Conservation (phyloP, 1,140 invertebrate genomes). For the Physella acuta region DNA sequence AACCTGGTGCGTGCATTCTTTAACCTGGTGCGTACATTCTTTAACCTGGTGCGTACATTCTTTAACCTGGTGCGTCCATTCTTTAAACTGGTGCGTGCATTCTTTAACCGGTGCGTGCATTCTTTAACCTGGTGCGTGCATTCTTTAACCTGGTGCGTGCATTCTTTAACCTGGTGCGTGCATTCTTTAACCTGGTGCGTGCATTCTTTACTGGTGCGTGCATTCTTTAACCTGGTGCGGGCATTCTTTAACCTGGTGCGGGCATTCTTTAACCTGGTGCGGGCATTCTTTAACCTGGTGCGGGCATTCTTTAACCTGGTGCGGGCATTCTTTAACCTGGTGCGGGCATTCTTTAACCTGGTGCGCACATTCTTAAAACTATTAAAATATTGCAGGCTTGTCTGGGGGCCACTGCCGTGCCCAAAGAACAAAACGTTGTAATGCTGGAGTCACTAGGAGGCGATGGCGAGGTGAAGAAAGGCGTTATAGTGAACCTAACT, state of each 20-base stretch:
- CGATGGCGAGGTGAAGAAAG: background rate
- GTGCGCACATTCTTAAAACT: no score
- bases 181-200: no score
- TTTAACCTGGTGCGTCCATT: background rate
- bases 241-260: background rate
- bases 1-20: background rate
- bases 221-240: background rate
- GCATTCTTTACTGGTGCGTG: background rate
- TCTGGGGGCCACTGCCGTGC: background rate
- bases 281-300: background rate
- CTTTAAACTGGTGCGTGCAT: no score
- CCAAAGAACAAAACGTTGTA: background rate
- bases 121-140: background rate
- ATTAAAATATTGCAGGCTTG: background rate
- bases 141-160: background rate
- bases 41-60: background rate
- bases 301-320: background rate
- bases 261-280: background rate
- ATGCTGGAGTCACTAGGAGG: background rate
- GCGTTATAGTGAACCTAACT: background rate
- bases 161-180: background rate
- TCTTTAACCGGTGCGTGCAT: background rate
- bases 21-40: background rate
- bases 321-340: background rate
- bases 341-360: no score